A percentile compares a stretch with the other conserved stretches of the same genome.
Conservation (phyloP, 1,140 invertebrate genomes). For the Nixonia krombeini region DNA sequence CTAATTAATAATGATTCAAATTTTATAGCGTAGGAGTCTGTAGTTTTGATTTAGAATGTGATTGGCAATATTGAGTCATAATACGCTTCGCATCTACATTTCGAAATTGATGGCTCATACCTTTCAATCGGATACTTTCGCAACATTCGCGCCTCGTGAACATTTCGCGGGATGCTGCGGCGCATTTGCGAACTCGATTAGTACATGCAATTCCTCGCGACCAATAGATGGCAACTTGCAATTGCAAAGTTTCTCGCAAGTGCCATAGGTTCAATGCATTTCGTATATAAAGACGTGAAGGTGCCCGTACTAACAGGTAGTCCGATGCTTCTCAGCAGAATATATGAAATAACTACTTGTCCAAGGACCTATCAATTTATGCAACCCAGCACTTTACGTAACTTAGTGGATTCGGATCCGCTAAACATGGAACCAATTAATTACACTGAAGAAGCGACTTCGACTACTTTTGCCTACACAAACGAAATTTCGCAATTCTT, state of each 20-base stretch:
- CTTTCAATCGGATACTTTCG: slow-evolving; percentile 1
- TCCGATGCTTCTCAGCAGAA: slow-evolving; percentile 54
- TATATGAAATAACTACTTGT: slow-evolving; percentile 49
- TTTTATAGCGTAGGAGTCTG: no score
- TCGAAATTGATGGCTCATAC: no score
- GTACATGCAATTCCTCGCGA: slow-evolving; percentile 1
- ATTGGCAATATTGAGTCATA: no score
- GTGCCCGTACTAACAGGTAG: slow-evolving; percentile 30
- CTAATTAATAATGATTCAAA: no score
- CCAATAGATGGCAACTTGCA: slow-evolving; percentile 39
- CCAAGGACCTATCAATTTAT: slow-evolving; percentile 38
- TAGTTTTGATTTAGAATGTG: no score
- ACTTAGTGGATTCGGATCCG: slow-evolving; percentile 44
- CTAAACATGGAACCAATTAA: slow-evolving; percentile 43
- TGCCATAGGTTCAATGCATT: not conserved
- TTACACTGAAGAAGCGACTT: slow-evolving; percentile 49
- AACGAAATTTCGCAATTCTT: not conserved
- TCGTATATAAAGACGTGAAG: slow-evolving; percentile 35
- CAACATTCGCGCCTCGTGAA: slow-evolving; percentile 16
- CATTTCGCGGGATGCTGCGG: not conserved
- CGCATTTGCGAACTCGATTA: slow-evolving; percentile 8
- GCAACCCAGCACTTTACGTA: slow-evolving; percentile 48
- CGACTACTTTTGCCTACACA: slow-evolving; percentile 31
- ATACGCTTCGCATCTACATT: no score
- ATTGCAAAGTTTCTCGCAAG: slow-evolving; percentile 23